phyloP scores from a whole-genome alignment of 2,888 invertebrate species.

The Teleogryllus oceanicus region DNA sequence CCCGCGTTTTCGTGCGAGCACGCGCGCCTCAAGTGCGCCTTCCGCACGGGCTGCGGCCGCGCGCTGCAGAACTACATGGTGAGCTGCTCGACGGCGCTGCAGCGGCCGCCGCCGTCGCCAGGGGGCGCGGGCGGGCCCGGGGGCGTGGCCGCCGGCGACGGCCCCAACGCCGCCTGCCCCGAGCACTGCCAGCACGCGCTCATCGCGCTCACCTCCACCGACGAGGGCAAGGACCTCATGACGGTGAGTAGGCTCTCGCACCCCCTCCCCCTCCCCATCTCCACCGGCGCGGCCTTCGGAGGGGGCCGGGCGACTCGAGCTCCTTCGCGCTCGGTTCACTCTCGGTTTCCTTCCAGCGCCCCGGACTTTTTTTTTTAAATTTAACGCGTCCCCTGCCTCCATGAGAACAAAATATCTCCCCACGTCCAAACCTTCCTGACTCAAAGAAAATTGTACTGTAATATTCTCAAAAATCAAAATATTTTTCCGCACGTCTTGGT shows the following conservation, averaged over 20 bases:
- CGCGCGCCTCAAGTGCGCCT: conserved; percentile 70
- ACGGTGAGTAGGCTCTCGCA: conserved; percentile 55
- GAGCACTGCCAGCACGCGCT: conserved; percentile 72
- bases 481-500: no score
- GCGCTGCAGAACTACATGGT: conserved; percentile 73
- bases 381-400: no score
- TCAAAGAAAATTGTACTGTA: no score
- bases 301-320: no score
- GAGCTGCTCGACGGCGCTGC: conserved; percentile 66
- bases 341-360: no score
- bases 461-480: no score
- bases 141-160: conserved; percentile 42
- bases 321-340: no score
- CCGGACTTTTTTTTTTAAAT: no score
- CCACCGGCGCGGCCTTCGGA: no score
- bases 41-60: conserved; percentile 70
- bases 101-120: conserved; percentile 40
- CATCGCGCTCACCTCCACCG: conserved; percentile 73
- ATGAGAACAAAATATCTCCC: no score
- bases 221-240: conserved; percentile 73
- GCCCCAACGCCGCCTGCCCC: conserved; percentile 56
- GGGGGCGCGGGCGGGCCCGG: background rate
- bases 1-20: conserved; percentile 55
- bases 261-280: no score
- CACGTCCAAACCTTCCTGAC: no score